Evolutionary conservation across 2,113 vertebrate genomes (phyloP).

Genomic region (Thamnophis sirtalis): DNA sequence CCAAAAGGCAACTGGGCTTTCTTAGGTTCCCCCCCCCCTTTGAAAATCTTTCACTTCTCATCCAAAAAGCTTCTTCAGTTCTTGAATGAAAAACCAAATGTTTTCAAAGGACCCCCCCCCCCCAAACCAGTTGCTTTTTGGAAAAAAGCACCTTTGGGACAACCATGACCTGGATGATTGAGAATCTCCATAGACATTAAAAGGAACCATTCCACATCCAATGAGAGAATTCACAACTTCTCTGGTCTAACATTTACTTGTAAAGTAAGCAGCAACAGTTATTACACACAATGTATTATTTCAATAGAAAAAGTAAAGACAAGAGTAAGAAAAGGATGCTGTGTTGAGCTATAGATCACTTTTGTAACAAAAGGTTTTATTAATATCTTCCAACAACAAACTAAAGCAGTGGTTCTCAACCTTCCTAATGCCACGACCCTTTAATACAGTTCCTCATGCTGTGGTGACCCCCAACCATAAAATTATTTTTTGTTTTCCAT

Average conservation of each 20-base stretch:
- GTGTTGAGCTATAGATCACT: constrained; percentile 44
- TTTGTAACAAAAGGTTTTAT: constrained; percentile 51
- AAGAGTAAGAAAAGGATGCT: constrained; percentile 40
- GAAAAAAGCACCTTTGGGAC: background rate
- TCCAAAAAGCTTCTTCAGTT: no score
- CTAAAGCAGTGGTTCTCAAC: background rate
- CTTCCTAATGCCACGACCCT: no score
- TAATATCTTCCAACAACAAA: constrained; percentile 44
- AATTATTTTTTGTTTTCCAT: no score
- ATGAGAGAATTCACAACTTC: background rate
- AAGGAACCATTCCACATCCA: constrained; percentile 6
- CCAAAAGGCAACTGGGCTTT: no score
- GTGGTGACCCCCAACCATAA: no score
- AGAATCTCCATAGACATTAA: background rate
- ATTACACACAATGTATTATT: constrained; percentile 27
- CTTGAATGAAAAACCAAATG: no score
- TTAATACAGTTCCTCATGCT: no score
- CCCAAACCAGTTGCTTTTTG: background rate
- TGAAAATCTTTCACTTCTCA: no score
- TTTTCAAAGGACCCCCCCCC: background rate
- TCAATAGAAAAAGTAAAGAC: constrained; percentile 11
- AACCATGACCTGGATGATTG: background rate
- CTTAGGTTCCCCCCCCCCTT: no score
- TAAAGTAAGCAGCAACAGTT: constrained; percentile 34
- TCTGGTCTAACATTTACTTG: constrained; percentile 25